Percentiles rank a stretch among this genome's conserved stretches.
These are phyloP conservation scores for Eretmocerus hayati DNA, from an alignment of 2,888 invertebrate species.

Conservation along the genomic window DNA sequence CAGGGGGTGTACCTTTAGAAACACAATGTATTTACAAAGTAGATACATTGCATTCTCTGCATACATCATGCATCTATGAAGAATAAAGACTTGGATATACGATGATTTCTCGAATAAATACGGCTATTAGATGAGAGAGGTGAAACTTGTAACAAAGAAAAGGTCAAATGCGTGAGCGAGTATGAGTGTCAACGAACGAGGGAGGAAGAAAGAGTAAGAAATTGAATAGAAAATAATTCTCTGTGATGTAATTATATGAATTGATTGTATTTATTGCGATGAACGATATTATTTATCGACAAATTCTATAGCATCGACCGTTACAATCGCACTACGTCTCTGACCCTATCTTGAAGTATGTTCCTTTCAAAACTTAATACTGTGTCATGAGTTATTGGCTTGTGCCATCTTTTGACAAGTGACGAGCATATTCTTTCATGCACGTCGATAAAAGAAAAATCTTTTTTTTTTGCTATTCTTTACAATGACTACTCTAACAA, in stretches of 20 bases:
- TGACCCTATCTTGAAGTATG: conserved; percentile 13
- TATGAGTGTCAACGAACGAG: conserved; percentile 12
- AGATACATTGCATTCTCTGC: conserved; percentile 15
- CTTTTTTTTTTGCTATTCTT: conserved; percentile 19
- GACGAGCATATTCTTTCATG: conserved; percentile 13
- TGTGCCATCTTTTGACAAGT: conserved; percentile 12
- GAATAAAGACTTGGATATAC: conserved; percentile 1
- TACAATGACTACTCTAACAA: conserved; percentile 11
- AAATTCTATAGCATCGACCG: conserved; percentile 22
- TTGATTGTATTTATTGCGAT: conserved; percentile 29
- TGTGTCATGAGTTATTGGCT: conserved; percentile 9
- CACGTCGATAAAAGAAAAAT: conserved; percentile 9
- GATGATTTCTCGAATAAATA: too few relatives aligned
- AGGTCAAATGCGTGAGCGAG: neutral
- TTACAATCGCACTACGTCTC: conserved; percentile 19
- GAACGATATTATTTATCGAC: conserved; percentile 23
- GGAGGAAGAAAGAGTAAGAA: conserved; percentile 18
- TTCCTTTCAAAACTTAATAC: neutral
- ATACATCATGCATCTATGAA: conserved; percentile 11
- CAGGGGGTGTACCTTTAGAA: too few relatives aligned
- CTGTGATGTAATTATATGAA: conserved; percentile 39
- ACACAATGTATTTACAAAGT: conserved; percentile 19
- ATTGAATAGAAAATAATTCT: conserved; percentile 29
- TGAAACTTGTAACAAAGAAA: too few relatives aligned
- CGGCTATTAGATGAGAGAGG: too few relatives aligned